Evolutionary conservation across 2,797 vertebrate species (phyloP), one percentile per base, ranked within the genome.

Genomic region (Enteromius treurensis): DNA sequence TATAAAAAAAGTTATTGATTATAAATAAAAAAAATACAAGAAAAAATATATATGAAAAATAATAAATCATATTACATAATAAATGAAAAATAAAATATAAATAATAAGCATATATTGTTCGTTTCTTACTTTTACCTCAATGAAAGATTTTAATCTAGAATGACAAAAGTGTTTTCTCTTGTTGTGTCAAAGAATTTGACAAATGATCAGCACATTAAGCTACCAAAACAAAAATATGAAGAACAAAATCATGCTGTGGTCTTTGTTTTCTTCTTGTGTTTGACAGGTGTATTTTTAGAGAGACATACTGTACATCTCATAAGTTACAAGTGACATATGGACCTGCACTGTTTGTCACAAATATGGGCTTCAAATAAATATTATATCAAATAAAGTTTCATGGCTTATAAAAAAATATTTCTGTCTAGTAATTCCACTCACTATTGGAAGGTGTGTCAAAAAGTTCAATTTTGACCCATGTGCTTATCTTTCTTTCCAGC

Each of bases 401-500:
- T n/a, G n/a, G n/a, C n/a, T n/a, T n/a, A n/a, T n/a, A n/a, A n/a
- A 37, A 7, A 11, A 69, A 23, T 23, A 45, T 45, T 23, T 42
- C 7, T 70, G 65, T 67, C n/a, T 14, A 47, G 14, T 70, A 70
- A 70, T 47, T 26, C 26, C 68, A 15, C 68, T 45, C 23, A 1
- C 6, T 23, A 9, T 47, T 13, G 3, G n/a, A 26, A 42, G 37
- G 4, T 21, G 32, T 5, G 15, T 2, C 2, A 68, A 23, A 42
- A 69, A 7, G n/a, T 9, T 70, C 0, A 21, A 55, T 70, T 51
- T 9, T 14, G 45, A 32, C 17, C 5, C 6, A 51, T 60, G 26
- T 23, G 69, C 23, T 19, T 81, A 23, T 74, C 34, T 73, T 53
- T 73, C 29, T 73, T 68, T 26, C 3, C 13, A n/a, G 53, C n/a